A percentile compares a stretch with the other conserved stretches of the same genome.
Evolutionary conservation across 2,888 invertebrate genomes (phyloP).

Genomic region (Lasioglossum leucozonium): DNA sequence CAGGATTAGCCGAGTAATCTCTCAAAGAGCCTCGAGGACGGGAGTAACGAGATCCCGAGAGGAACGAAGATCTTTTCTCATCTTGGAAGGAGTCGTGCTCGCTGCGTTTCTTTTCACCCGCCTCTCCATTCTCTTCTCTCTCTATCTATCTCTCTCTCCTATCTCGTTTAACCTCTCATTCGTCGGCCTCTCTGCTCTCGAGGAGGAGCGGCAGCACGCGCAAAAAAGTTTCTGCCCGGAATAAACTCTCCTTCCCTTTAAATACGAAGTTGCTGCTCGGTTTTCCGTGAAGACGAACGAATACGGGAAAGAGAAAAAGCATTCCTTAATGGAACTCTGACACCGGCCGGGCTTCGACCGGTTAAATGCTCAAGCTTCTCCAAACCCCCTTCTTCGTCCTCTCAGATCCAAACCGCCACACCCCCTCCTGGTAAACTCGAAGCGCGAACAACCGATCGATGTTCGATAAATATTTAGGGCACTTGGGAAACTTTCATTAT

Average conservation of each 20-base stretch:
- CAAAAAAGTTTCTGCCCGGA: conserved; percentile 39
- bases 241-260: conserved; percentile 34
- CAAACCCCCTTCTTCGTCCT: not conserved
- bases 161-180: not conserved
- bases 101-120: conserved; percentile 26
- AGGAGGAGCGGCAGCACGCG: conserved; percentile 20
- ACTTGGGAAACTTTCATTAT: not conserved
- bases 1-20: conserved; percentile 73
- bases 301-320: conserved; percentile 1
- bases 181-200: conserved; percentile 5
- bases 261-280: conserved; percentile 35
- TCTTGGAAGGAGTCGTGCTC: conserved; percentile 62
- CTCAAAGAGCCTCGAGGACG: conserved; percentile 63
- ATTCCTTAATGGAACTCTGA: conserved; percentile 30
- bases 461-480: conserved; percentile 37
- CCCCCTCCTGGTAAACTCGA: not conserved
- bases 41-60: conserved; percentile 71
- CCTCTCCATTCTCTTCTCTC: not conserved
- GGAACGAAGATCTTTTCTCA: conserved; percentile 71
- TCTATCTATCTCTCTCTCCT: not conserved
- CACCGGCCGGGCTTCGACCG: not conserved
- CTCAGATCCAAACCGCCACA: not conserved
- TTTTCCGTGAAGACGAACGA: not conserved
- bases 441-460: not conserved
- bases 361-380: conserved; percentile 21